These are phyloP conservation scores for Poecilia gillii DNA, from an alignment of 2,797 vertebrate species.

Conservation along the genomic window DNA sequence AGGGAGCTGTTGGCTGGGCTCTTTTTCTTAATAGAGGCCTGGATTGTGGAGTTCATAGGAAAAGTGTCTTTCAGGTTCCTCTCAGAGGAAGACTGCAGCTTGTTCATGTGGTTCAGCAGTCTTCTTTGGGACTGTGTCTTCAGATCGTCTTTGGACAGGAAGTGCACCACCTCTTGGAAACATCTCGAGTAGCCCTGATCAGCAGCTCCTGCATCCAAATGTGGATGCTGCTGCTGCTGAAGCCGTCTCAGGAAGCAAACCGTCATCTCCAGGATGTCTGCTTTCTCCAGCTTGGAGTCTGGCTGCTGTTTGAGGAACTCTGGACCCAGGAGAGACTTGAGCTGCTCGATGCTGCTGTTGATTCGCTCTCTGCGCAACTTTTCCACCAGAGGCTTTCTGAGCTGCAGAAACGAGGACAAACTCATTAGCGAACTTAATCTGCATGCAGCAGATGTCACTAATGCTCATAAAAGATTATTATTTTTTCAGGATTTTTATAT, in stretches of 20 bases:
- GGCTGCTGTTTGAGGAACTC: constrained; percentile 78
- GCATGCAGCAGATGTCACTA: neutral
- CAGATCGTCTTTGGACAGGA: constrained; percentile 62
- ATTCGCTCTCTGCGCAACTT: constrained; percentile 82
- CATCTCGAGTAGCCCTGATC: constrained; percentile 63
- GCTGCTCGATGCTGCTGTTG: constrained; percentile 78
- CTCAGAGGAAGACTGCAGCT: constrained; percentile 52
- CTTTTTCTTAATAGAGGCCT: constrained; percentile 44
- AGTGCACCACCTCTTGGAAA: constrained; percentile 55
- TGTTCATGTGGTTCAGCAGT: constrained; percentile 60
- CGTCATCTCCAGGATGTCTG: constrained; percentile 84
- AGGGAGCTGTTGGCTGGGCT: constrained; percentile 43
- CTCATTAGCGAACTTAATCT: constrained; percentile 36
- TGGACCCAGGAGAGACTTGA: constrained; percentile 83
- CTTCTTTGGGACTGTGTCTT: constrained; percentile 49
- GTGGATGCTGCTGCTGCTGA: constrained; percentile 26
- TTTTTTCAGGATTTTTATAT: constrained; percentile 19
- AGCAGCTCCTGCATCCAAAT: constrained; percentile 52
- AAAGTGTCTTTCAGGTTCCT: constrained; percentile 42
- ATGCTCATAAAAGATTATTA: rapidly evolving
- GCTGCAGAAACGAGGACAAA: constrained; percentile 66
- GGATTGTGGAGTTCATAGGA: constrained; percentile 51
- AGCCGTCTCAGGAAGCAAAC: constrained; percentile 75
- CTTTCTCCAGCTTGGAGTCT: constrained; percentile 84
- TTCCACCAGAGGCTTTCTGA: constrained; percentile 87